Percentiles rank a stretch among this genome's conserved stretches.
Conservation (phyloP, 2,888 invertebrate species). For the Tribolium freemani region DNA sequence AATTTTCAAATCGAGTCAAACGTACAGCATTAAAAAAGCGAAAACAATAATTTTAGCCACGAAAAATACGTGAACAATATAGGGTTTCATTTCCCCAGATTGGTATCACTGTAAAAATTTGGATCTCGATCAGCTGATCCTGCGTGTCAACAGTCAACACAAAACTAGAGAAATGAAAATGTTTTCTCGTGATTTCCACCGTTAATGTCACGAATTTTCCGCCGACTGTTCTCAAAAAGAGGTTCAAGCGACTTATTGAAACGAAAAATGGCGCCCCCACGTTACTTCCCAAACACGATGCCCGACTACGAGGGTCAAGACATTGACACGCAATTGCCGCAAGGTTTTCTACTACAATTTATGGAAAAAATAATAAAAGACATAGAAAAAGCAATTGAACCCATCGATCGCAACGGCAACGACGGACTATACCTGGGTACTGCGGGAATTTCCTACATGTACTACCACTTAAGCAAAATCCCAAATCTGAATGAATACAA, state of each 20-base stretch:
- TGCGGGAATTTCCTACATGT: slow-evolving; percentile 83
- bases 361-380: slow-evolving; percentile 49
- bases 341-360: slow-evolving; percentile 21
- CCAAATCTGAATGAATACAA: slow-evolving; percentile 68
- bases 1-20: too few relatives aligned
- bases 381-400: slow-evolving; percentile 61
- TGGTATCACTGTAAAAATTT: too few relatives aligned
- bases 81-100: too few relatives aligned
- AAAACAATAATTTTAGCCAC: too few relatives aligned
- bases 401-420: slow-evolving; percentile 65
- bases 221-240: neutral
- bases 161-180: neutral
- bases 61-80: too few relatives aligned
- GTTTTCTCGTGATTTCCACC: neutral
- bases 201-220: slow-evolving; percentile 28
- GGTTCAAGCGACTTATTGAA: neutral
- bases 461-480: slow-evolving; percentile 77
- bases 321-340: slow-evolving; percentile 44
- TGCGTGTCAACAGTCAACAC: neutral
- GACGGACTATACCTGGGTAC: slow-evolving; percentile 80
- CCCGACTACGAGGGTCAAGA: slow-evolving; percentile 48
- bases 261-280: slow-evolving; percentile 23
- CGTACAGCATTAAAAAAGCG: too few relatives aligned
- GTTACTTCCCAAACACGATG: slow-evolving; percentile 55
- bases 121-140: neutral